These are phyloP conservation scores for Odontophorus gujanensis DNA, from an alignment of 2,113 vertebrate species.

Conservation along the genomic window DNA sequence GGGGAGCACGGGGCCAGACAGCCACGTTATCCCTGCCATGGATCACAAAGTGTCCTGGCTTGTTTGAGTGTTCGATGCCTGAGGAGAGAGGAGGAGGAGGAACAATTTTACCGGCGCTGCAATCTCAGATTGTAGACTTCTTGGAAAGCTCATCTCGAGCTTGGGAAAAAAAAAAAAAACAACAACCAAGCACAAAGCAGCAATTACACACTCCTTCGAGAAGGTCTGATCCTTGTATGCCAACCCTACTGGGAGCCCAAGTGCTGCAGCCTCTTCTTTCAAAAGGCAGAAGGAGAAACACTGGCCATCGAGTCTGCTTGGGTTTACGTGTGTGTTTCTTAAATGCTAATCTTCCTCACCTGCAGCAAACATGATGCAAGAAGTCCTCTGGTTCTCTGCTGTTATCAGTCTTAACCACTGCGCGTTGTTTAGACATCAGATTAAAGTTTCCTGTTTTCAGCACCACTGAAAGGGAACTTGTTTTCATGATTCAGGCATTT, in stretches of 20 bases:
- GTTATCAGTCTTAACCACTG: not conserved
- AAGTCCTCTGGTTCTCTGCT: not conserved
- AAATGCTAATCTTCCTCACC: not conserved
- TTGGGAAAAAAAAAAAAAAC: accelerated
- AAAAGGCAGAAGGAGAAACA: not conserved
- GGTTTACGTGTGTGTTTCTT: not conserved
- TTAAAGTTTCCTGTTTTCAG: not conserved
- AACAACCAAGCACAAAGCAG: not conserved
- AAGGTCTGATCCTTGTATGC: not conserved
- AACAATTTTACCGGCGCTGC: not conserved
- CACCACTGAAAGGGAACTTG: not conserved
- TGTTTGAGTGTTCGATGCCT: constrained; percentile 13
- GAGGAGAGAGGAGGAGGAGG: constrained; percentile 7
- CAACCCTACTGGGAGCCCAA: not conserved
- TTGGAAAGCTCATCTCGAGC: not conserved
- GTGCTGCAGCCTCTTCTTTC: not conserved
- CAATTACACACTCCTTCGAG: not conserved
- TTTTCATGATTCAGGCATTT: not conserved
- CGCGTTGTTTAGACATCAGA: not conserved
- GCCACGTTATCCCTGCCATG: constrained; percentile 27
- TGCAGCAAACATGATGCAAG: not conserved
- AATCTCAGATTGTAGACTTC: constrained; percentile 12
- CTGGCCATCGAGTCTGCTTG: not conserved
- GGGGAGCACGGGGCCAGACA: not conserved
- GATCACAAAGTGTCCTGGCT: constrained; percentile 28